Percentiles rank a stretch among this genome's conserved stretches.
These are phyloP conservation scores for Neofelis nebulosa DNA, from an alignment of 2,113 vertebrate species.

Conservation along the genomic window DNA sequence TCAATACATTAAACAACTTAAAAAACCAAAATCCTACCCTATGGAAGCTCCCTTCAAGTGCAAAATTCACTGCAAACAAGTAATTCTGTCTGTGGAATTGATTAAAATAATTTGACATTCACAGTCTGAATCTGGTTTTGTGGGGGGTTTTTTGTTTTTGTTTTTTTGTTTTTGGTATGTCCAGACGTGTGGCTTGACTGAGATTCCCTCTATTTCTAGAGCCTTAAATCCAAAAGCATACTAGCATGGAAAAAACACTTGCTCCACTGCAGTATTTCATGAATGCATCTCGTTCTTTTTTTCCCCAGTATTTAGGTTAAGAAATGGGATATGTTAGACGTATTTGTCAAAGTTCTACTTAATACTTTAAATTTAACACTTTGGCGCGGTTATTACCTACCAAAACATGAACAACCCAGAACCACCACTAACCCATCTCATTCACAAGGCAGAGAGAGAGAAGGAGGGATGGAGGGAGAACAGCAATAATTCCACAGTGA, in stretches of 20 bases:
- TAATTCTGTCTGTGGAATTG: neutral
- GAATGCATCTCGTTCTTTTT: neutral
- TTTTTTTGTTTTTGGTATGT: neutral
- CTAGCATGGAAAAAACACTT: neutral
- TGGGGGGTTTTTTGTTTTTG: neutral
- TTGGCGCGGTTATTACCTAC: neutral
- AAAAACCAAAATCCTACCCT: neutral
- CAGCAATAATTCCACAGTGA: neutral
- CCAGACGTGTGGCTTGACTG: neutral
- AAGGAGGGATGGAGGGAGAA: neutral
- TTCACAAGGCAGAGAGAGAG: neutral
- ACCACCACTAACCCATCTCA: neutral
- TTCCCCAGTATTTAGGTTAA: neutral
- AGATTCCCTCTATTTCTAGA: neutral
- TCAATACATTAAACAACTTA: neutral
- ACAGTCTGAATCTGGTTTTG: neutral
- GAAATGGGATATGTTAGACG: neutral
- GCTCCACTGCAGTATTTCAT: neutral
- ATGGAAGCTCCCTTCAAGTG: neutral
- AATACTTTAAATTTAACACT: neutral
- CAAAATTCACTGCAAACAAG: neutral
- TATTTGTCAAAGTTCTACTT: constrained; percentile 5
- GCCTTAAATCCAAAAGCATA: neutral
- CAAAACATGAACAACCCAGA: neutral
- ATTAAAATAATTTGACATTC: neutral